phyloP scores from a whole-genome alignment of 37 sponge, comb jelly and placozoan species.

The Chondrilla cf. caribensis region DNA sequence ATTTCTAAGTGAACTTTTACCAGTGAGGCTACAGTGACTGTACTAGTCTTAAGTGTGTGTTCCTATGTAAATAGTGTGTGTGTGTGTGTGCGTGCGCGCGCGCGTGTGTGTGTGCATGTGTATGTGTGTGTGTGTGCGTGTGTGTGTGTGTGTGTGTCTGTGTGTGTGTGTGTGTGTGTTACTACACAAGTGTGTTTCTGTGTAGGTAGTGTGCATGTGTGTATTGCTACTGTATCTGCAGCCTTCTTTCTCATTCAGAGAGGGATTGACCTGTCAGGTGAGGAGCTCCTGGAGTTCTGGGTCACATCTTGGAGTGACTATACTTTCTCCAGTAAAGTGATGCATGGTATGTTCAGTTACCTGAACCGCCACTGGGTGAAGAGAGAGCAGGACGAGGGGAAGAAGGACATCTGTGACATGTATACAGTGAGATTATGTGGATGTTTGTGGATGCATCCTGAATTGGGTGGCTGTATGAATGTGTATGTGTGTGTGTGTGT shows the following conservation, averaged over 20 bases:
- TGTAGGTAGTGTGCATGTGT: no score
- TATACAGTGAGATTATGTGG: slow-evolving; percentile 66
- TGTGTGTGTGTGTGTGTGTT: no score
- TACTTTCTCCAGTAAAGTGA: slow-evolving; percentile 87
- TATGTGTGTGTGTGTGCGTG: neutral
- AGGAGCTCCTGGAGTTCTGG: slow-evolving; percentile 75
- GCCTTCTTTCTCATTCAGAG: slow-evolving; percentile 31
- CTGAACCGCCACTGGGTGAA: slow-evolving; percentile 98
- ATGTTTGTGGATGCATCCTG: neutral
- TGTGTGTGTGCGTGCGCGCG: slow-evolving; percentile 1
- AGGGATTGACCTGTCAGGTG: slow-evolving; percentile 64
- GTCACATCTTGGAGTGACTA: slow-evolving; percentile 89
- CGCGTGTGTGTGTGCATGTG: neutral
- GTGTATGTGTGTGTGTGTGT: neutral
- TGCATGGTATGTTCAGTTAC: slow-evolving; percentile 94
- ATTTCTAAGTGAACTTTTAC: slow-evolving; percentile 40
- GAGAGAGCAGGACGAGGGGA: slow-evolving; percentile 96
- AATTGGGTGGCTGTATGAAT: neutral
- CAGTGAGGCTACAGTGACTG: slow-evolving; percentile 30
- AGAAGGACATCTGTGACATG: slow-evolving; percentile 85
- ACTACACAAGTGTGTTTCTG: no score
- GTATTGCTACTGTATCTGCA: neutral
- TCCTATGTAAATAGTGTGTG: no score
- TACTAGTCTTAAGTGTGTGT: no score
- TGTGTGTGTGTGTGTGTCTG: no score